A percentile compares a stretch with the other conserved stretches of the same genome.
Evolutionary conservation across 2,888 invertebrate species (phyloP).

Genomic region (Lordiphosa andalusiaca): DNA sequence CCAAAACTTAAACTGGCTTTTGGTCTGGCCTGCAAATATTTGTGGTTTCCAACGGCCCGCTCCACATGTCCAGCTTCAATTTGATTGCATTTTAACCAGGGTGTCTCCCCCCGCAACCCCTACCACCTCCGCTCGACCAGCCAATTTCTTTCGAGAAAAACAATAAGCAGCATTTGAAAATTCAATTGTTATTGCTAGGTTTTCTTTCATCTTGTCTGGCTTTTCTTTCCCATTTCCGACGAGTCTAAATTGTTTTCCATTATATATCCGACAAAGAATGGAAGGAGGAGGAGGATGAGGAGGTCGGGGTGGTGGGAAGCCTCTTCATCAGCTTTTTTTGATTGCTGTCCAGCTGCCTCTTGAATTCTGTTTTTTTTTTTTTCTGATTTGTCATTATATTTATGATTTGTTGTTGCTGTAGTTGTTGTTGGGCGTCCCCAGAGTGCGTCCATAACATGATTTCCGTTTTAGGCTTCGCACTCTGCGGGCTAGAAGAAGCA

Average conservation of each 20-base stretch:
- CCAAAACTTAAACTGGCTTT: constrained; percentile 64
- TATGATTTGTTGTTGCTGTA: constrained; percentile 55
- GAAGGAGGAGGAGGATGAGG: constrained; percentile 46
- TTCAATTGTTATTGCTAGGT: constrained; percentile 69
- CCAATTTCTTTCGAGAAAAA: constrained; percentile 64
- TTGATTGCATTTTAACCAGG: constrained; percentile 73
- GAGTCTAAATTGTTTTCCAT: constrained; percentile 66
- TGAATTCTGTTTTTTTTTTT: constrained; percentile 38
- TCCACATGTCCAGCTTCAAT: constrained; percentile 40
- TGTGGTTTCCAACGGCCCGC: constrained; percentile 25
- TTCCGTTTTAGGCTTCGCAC: constrained; percentile 61
- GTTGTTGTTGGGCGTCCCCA: constrained; percentile 28
- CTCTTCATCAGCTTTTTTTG: constrained; percentile 57
- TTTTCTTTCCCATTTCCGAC: constrained; percentile 18
- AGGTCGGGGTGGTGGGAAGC: constrained; percentile 17
- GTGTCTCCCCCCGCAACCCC: constrained; percentile 13
- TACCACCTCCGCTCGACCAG: constrained; percentile 34
- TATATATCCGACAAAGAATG: constrained; percentile 48
- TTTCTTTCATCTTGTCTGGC: constrained; percentile 34
- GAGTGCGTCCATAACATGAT: constrained; percentile 59
- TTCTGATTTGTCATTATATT: constrained; percentile 72
- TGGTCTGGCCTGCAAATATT: constrained; percentile 44
- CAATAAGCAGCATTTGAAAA: constrained; percentile 70
- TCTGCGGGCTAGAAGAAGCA: constrained; percentile 36
- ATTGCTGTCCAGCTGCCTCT: constrained; percentile 64